Evolutionary conservation across 2,888 invertebrate genomes (phyloP), one percentile per base, ranked within the genome.

Genomic region (Tetragnatha montana): DNA sequence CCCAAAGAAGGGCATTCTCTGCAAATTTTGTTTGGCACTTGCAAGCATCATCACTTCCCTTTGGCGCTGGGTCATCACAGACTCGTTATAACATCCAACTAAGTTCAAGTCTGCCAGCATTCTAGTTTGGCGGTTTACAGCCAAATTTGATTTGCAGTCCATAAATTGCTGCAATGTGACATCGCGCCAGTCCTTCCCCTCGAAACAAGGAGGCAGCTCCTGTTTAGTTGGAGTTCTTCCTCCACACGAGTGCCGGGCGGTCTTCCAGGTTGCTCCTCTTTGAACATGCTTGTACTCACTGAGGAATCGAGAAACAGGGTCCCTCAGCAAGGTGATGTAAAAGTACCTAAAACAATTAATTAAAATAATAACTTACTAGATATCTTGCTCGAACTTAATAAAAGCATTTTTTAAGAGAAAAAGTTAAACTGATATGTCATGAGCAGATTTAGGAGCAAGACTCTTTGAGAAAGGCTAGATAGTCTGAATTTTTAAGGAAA

Each of bases 221-320:
- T 95, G 94, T 21, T 95, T 95, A 6, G 96, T 96, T 14, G 98
- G 97, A 68, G 95, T 95, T 71, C 96, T 95, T 92, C 95, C 96
- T 84, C 95, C 95, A 93, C 96, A 96, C 93, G 94, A 94, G 91
- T 95, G 95, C 49, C 95, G 93, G 8, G 95, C 94, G 75, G 96
- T 97, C 93, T 97, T 97, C 99, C 99, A 99, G 74, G 98, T 98
- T 90, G 98, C 98, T 70, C 99, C 98, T 60, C 99, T 95, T 93
- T 97, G 97, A 80, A 99, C 99, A 94, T 99, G 99, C 78, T 97
- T 95, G 94, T 97, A 99, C 94, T 99, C 99, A 88, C 98, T 98
- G 93, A 99, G 95, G 94, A 98, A 99, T 92, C 98, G 95, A 86
- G 97, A 95, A 75, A 99, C 96, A 0, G 99, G 99, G 93, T 99